Percentiles rank a stretch among this genome's conserved stretches.
Evolutionary conservation across 1,140 invertebrate genomes (phyloP).

Genomic region (Leptestheria dahalacensis): DNA sequence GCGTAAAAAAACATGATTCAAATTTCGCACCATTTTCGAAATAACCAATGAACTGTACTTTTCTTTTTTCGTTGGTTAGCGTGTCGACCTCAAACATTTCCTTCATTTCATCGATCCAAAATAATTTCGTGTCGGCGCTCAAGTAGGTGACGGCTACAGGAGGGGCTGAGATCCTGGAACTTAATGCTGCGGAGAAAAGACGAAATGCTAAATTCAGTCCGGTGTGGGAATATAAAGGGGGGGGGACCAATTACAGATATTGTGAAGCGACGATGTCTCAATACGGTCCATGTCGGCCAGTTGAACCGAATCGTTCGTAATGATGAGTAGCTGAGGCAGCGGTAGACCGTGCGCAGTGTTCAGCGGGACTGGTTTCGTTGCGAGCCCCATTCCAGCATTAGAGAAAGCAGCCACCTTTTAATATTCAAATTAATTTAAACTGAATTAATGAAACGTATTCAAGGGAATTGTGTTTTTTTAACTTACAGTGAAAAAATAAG

Average conservation of each 20-base stretch:
- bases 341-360: not conserved
- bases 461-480: not conserved
- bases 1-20: constrained; percentile 14
- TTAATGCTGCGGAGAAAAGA: constrained; percentile 12
- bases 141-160: constrained; percentile 27
- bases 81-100: constrained; percentile 51
- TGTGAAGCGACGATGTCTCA: not conserved
- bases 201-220: no score
- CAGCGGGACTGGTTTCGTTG: not conserved
- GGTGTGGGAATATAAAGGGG: no score
- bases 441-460: no score
- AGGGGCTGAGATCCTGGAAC: constrained; percentile 23
- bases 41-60: constrained; percentile 24
- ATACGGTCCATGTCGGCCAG: not conserved
- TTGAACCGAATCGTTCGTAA: not conserved
- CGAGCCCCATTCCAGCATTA: not conserved
- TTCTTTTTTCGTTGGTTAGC: constrained; percentile 35
- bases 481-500: constrained; percentile 55
- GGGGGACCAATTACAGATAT: not conserved
- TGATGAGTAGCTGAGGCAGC: not conserved
- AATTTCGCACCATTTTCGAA: not conserved
- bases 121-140: constrained; percentile 48
- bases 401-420: not conserved
- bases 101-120: constrained; percentile 68
- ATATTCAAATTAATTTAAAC: no score